Conservation (phyloP, 2,113 vertebrate genomes). For the Natator depressus region DNA sequence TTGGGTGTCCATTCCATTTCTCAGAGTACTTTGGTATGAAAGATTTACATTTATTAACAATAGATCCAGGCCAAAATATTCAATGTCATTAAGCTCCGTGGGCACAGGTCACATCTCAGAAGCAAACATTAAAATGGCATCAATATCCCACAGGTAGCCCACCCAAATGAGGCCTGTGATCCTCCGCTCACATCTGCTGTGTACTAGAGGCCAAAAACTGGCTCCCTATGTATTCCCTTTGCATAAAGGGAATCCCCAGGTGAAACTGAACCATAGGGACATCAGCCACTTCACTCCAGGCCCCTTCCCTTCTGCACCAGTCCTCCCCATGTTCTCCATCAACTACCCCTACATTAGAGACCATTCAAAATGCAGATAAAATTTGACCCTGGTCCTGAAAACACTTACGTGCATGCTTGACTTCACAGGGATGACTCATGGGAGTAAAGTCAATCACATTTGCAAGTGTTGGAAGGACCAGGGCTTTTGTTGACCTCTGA, state of each 20-base stretch:
- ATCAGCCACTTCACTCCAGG: background rate
- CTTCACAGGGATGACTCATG: background rate
- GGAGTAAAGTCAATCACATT: background rate
- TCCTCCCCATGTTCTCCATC: rapidly evolving
- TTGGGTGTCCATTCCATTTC: background rate
- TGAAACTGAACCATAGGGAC: background rate
- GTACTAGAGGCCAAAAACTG: background rate
- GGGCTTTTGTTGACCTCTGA: background rate
- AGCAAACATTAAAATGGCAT: background rate
- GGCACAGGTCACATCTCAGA: background rate
- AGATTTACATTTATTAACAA: background rate
- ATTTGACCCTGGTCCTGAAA: background rate
- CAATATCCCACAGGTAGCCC: background rate
- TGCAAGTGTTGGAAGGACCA: background rate
- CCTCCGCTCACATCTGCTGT: background rate
- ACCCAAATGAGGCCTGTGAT: background rate
- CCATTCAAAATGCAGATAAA: background rate
- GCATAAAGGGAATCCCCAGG: background rate
- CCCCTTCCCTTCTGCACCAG: background rate
- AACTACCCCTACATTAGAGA: background rate
- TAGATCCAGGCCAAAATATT: background rate
- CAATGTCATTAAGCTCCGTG: background rate
- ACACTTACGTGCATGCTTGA: background rate
- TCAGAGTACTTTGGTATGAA: background rate
- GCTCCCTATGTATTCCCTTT: background rate